Base-by-base conservation (phyloP, 2,113 vertebrate species). In the Ramphastos sulfuratus region DNA sequence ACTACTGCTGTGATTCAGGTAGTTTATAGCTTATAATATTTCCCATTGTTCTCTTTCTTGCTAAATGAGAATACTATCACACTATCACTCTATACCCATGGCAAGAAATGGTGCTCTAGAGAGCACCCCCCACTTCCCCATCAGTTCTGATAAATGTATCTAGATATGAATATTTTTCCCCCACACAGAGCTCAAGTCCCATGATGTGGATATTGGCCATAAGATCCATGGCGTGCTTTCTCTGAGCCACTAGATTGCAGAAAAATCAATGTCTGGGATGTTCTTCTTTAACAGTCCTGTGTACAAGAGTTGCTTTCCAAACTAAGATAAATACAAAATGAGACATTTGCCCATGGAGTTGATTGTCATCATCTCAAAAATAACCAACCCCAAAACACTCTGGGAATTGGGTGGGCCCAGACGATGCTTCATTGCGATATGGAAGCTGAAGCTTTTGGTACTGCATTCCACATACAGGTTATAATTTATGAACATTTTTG, bases 391-490 rank as follows among this genome's bases (percentile, higher is more conserved):
- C 13, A 93, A 70, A 52, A 2, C 14, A 33, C 48, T 59, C 69
- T 10, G 17, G 19, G 50, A 65, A 48, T 15, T 10, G 13, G 15
- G 39, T 39, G 37, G 48, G 20, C 66, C 17, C 54, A 64, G 48
- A 75, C 21, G 39, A 63, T 10, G 8, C 76, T 24, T 14, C 10
- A 3, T 55, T 80, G 46, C 46, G 70, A 3, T 52, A 52, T 35
- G 39, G 63, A 78, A 27, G 35, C 23, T 66, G 24, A 70, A 63
- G 31, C 10, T 82, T 69, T 76, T 19, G 17, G 11, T 79, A 10
- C 25, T 79, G 25, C 0, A 0, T 91, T 89, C 35, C 13, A 59
- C 20, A 18, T 33, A 12, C 0, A 52, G 5, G 3, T 72, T 82
- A 16, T 24, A 46, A 48, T 75, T 86, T 64, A 63, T 55, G 8